These are phyloP conservation scores for Drosophila rubida DNA, from an alignment of 2,888 invertebrate species.

Conservation along the genomic window DNA sequence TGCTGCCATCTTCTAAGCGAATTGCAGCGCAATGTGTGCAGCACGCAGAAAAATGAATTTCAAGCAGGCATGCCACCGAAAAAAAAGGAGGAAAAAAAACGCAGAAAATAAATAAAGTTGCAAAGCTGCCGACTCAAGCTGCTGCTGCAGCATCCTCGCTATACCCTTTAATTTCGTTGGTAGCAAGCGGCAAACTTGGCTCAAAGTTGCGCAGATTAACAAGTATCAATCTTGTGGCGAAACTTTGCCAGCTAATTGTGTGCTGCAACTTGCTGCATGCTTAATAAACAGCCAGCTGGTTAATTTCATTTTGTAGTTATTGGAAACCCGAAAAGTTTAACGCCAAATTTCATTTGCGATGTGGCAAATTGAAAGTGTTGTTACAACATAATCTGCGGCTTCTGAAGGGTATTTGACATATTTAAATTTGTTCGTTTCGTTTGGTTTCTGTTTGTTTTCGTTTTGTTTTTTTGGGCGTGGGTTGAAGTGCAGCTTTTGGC, in stretches of 20 bases:
- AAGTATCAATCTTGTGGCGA: no score
- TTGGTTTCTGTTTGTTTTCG: background rate
- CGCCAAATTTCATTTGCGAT: background rate
- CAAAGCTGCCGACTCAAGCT: slow-evolving; percentile 26
- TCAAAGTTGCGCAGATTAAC: no score
- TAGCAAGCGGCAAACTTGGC: no score
- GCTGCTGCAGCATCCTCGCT: background rate
- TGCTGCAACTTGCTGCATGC: no score
- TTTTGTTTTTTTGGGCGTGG: background rate
- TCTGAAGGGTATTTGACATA: slow-evolving; percentile 11
- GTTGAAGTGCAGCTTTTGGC: slow-evolving; percentile 18
- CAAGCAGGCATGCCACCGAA: slow-evolving; percentile 42
- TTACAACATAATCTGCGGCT: background rate
- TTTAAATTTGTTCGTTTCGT: slow-evolving; percentile 9
- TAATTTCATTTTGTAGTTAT: no score
- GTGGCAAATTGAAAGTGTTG: background rate
- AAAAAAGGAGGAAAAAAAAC: slow-evolving; percentile 22
- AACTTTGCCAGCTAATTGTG: no score
- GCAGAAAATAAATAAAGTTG: slow-evolving; percentile 13
- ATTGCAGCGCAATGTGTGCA: slow-evolving; percentile 60
- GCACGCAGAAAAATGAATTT: slow-evolving; percentile 68
- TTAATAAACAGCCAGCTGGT: no score
- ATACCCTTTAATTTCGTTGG: background rate
- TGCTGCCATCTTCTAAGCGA: slow-evolving; percentile 14
- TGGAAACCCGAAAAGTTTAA: no score